Conservation (phyloP, 1,140 invertebrate species). For the Sycophaga agraensis region DNA sequence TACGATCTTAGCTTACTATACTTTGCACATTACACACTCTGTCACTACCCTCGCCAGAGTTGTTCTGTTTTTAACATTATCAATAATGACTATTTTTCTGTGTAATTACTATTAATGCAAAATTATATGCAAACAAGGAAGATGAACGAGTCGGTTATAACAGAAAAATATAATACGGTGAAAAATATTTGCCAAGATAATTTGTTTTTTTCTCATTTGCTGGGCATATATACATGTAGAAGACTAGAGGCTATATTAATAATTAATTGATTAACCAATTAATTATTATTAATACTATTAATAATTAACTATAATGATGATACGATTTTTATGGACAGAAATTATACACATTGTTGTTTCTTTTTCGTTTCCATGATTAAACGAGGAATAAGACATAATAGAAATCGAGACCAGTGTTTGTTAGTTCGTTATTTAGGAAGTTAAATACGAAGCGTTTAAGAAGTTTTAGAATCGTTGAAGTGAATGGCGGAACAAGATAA, state of each 20-base stretch:
- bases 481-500: not conserved
- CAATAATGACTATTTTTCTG: not conserved
- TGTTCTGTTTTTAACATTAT: slow-evolving; percentile 13
- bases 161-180: not conserved
- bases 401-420: slow-evolving; percentile 26
- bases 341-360: slow-evolving; percentile 13
- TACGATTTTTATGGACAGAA: not conserved
- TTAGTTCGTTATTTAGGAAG: slow-evolving; percentile 9
- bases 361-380: slow-evolving; percentile 13
- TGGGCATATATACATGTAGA: slow-evolving; percentile 51
- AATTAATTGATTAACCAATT: slow-evolving; percentile 47
- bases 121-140: not conserved
- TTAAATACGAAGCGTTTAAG: not conserved
- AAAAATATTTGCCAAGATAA: slow-evolving; percentile 1
- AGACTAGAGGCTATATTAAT: slow-evolving; percentile 56
- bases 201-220: slow-evolving; percentile 41
- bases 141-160: not conserved
- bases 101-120: slow-evolving; percentile 1
- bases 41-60: slow-evolving; percentile 31
- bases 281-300: slow-evolving; percentile 40
- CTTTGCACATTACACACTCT: slow-evolving; percentile 51
- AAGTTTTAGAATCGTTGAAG: not conserved
- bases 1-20: slow-evolving; percentile 53
- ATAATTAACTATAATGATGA: slow-evolving; percentile 28
- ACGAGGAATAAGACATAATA: slow-evolving; percentile 9